Conservation (phyloP, 2,888 invertebrate species). For the Balanococcus diminutus region DNA sequence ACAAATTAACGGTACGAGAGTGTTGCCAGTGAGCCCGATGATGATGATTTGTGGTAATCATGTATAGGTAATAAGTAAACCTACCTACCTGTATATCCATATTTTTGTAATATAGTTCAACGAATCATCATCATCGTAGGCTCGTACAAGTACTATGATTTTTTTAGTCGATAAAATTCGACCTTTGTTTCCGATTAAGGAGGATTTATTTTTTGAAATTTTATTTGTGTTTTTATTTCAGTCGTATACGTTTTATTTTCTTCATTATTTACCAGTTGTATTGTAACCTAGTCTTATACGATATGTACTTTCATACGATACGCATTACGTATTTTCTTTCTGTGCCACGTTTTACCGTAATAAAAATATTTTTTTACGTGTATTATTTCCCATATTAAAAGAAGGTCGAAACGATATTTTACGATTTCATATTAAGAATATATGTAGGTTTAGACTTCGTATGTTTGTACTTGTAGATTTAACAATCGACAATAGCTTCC, state of each 20-base stretch:
- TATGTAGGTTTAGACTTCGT: too few species aligned
- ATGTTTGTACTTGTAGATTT: too few species aligned
- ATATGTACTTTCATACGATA: conserved; percentile 1
- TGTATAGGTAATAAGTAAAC: too few species aligned
- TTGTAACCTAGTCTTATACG: conserved; percentile 16
- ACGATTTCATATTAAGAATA: too few species aligned
- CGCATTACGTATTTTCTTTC: neutral
- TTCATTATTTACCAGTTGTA: neutral
- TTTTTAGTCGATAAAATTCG: neutral
- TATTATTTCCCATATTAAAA: neutral
- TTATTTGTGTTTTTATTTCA: neutral
- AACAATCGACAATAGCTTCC: too few species aligned
- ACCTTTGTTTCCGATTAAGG: neutral
- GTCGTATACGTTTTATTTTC: neutral
- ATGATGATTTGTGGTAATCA: neutral
- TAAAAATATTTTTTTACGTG: neutral
- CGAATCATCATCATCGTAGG: neutral
- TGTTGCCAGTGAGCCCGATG: neutral
- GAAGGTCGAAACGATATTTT: neutral
- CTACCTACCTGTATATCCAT: too few species aligned
- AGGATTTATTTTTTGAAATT: neutral
- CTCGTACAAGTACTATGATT: too few species aligned
- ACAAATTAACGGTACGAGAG: neutral
- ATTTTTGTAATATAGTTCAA: neutral
- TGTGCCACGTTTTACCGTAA: neutral